Evolutionary conservation across 2,797 vertebrate genomes (phyloP).

Genomic region (Tarsius wallacei): DNA sequence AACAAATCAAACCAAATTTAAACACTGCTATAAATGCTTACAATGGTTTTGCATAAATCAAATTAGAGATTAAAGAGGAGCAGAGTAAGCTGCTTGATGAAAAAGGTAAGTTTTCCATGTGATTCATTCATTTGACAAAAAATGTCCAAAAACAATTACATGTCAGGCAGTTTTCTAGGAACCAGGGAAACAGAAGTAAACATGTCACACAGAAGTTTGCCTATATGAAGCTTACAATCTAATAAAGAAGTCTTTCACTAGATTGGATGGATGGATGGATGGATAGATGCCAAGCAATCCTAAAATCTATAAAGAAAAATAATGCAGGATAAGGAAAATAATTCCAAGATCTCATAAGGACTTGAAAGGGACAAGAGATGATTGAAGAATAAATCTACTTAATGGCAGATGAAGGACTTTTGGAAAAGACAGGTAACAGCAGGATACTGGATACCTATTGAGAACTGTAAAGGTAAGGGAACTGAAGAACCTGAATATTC

Average conservation of each 20-base stretch:
- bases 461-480: neutral
- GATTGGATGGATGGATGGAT: neutral
- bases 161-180: neutral
- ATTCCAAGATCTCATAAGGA: neutral
- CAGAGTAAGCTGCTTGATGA: neutral
- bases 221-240: neutral
- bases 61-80: neutral
- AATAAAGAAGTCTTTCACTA: neutral
- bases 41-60: neutral
- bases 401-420: neutral
- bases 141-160: neutral
- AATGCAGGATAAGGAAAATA: slow-evolving; percentile 48
- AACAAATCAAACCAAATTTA: slow-evolving; percentile 46
- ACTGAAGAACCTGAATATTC: neutral
- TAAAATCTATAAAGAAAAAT: slow-evolving; percentile 27
- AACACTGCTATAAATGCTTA: slow-evolving; percentile 23
- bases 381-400: neutral
- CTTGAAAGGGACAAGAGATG: neutral
- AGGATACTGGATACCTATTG: neutral
- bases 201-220: neutral
- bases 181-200: neutral
- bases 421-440: slow-evolving; percentile 2
- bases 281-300: neutral
- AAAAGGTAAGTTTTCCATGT: slow-evolving; percentile 40
- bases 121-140: slow-evolving; percentile 23